Base-by-base conservation (phyloP, 2,888 invertebrate genomes). In the Cynaeus angustus region DNA sequence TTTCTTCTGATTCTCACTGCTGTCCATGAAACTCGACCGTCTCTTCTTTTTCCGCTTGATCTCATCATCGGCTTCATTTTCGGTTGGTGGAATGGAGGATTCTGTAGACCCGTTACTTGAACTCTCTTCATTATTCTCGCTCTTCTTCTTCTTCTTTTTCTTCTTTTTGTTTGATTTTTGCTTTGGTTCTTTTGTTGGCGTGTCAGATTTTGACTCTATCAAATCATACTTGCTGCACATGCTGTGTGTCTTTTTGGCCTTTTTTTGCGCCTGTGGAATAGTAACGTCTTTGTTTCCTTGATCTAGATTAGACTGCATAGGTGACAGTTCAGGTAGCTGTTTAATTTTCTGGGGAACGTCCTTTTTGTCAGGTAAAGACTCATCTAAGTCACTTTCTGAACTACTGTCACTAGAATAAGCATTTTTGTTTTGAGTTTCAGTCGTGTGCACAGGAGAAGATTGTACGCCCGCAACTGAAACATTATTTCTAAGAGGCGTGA, bases 311-410 rank as follows among this genome's bases (percentile, higher is more conserved):
- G 21, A 14, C 30, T 53, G 52, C 74, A 79, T 77, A 7, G 75
- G 77, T 16, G 79, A 80, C 59, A 81, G 75, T 73, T 72, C 74
- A 2, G 81, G 81, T 50, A 82, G 72, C 52, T 74, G 74, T 38
- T 72, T 72, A 14, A 28, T 6, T 56, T 56, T 66, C 37, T 61
- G 58, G 8, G n/a, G 4, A 7, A 50, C 9, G 26, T 50, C 48
- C 10, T 50, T 50, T 33, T 70, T 72, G 9, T 61, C 59, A 38
- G 45, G 45, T 14, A 50, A 14, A 12, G 33, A 30, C 14, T 68
- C 72, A 2, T 74, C 75, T 41, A 74, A 79, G 68, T 83, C 83
- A 73, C 82, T 82, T 62, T 83, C 82, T 8, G 82, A 81, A 61
- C 82, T 82, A 21, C 78, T 79, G 71, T 78, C 79, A 2, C 78